These are phyloP conservation scores for Drosophila tanythrix DNA, from an alignment of 2,888 invertebrate species.

Conservation along the genomic window DNA sequence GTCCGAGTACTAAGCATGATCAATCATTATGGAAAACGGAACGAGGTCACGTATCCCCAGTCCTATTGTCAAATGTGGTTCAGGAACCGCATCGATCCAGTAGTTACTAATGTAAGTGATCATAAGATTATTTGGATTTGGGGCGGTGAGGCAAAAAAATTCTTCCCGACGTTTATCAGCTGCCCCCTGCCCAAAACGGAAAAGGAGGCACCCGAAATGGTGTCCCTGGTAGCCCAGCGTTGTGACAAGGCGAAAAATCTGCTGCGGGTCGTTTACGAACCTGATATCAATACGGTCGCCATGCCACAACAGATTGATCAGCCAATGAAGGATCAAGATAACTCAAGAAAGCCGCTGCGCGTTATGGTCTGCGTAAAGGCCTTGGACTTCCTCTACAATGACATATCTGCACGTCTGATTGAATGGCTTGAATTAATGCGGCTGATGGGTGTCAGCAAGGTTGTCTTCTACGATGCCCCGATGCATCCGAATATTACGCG, in stretches of 20 bases:
- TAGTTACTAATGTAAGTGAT: conserved; percentile 91
- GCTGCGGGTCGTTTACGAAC: conserved; percentile 91
- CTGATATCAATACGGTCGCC: conserved; percentile 47
- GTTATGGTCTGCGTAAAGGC: conserved; percentile 85
- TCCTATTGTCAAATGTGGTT: conserved; percentile 96
- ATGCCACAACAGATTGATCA: not conserved
- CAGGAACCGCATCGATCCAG: conserved; percentile 90
- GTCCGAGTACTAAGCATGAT: conserved; percentile 94
- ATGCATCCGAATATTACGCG: conserved; percentile 95
- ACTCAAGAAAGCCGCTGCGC: not conserved
- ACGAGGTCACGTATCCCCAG: conserved; percentile 38
- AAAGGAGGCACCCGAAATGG: conserved; percentile 84
- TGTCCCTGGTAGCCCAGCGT: conserved; percentile 91
- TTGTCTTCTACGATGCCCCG: conserved; percentile 94
- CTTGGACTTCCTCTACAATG: conserved; percentile 94
- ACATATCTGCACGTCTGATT: conserved; percentile 93
- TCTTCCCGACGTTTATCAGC: conserved; percentile 94
- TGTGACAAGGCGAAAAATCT: conserved; percentile 94
- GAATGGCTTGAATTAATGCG: conserved; percentile 96
- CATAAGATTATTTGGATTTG: conserved; percentile 97
- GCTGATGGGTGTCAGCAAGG: conserved; percentile 94
- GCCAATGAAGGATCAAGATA: not conserved
- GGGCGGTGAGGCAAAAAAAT: conserved; percentile 92
- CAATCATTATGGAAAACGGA: conserved; percentile 90
- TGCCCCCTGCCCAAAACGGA: conserved; percentile 89